Evolutionary conservation across 2,888 invertebrate genomes (phyloP).

Genomic region (Sceliomorpha sp.): DNA sequence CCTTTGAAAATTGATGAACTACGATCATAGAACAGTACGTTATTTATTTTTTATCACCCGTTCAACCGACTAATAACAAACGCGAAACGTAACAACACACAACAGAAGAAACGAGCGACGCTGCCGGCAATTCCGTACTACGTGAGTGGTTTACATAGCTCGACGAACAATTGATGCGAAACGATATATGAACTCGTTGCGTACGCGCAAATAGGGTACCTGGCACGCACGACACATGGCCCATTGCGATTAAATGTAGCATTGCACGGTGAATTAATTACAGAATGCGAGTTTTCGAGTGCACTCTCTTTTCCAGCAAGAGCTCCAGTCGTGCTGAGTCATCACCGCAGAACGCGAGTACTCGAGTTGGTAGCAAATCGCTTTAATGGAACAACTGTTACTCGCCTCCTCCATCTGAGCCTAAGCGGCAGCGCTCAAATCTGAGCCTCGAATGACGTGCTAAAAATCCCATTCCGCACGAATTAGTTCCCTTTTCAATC

Average conservation of each 20-base stretch:
- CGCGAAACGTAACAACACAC: constrained; percentile 3
- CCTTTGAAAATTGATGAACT: constrained; percentile 28
- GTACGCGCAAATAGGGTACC: constrained; percentile 27
- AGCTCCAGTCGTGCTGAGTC: constrained; percentile 50
- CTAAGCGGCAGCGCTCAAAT: constrained; percentile 29
- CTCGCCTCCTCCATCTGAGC: constrained; percentile 30
- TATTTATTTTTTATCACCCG: constrained; percentile 40
- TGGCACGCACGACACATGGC: constrained; percentile 51
- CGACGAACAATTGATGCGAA: constrained; percentile 31
- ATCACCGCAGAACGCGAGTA: constrained; percentile 46
- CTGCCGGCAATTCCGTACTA: constrained; percentile 38
- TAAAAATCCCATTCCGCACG: constrained; percentile 42
- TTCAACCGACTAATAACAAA: constrained; percentile 11
- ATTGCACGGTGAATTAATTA: constrained; percentile 52
- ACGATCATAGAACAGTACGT: constrained; percentile 33
- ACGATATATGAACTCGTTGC: constrained; percentile 19
- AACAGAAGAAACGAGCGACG: constrained; percentile 23
- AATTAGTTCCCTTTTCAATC: constrained; percentile 40
- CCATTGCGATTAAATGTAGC: constrained; percentile 51
- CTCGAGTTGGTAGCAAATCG: constrained; percentile 50
- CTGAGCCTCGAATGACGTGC: constrained; percentile 27
- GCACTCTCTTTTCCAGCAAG: constrained; percentile 42
- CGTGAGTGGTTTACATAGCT: constrained; percentile 39
- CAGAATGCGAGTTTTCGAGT: constrained; percentile 50
- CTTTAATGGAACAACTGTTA: constrained; percentile 57